Conservation (phyloP, 2,113 vertebrate genomes). For the Orientallactaga bullata region DNA sequence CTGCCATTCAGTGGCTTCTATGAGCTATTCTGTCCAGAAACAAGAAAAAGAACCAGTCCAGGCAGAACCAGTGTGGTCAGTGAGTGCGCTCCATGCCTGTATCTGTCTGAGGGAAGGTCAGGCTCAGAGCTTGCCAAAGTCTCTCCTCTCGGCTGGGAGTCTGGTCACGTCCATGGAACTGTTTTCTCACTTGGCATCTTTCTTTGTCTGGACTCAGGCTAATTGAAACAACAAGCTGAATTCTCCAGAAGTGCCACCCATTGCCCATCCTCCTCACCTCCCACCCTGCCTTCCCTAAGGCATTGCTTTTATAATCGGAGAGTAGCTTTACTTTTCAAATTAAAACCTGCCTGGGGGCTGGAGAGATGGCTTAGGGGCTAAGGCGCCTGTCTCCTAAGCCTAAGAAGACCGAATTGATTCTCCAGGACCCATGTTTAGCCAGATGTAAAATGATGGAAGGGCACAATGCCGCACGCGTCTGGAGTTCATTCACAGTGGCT, state of each 20-base stretch:
- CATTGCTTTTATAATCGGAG: too few relatives aligned
- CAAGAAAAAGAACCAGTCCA: too few relatives aligned
- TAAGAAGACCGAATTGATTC: too few relatives aligned
- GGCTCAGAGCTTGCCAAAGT: too few relatives aligned
- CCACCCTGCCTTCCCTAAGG: background rate
- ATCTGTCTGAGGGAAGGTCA: background rate
- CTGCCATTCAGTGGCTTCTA: background rate
- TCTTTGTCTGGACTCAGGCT: slow-evolving; percentile 5
- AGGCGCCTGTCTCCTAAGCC: too few relatives aligned
- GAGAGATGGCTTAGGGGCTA: too few relatives aligned
- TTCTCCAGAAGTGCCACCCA: background rate
- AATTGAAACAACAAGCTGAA: background rate
- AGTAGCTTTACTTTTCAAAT: too few relatives aligned
- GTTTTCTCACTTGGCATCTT: too few relatives aligned
- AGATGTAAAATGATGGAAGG: too few relatives aligned
- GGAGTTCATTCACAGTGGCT: too few relatives aligned
- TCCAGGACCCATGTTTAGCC: too few relatives aligned
- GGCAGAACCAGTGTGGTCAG: background rate
- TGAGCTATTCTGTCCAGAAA: background rate
- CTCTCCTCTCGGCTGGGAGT: background rate
- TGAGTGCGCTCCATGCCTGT: background rate
- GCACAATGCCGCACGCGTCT: too few relatives aligned
- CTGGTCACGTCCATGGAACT: background rate
- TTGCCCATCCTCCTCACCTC: background rate
- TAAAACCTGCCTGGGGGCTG: background rate